These are phyloP conservation scores for Helarctos malayanus DNA, from an alignment of 2,797 vertebrate species.

Conservation along the genomic window DNA sequence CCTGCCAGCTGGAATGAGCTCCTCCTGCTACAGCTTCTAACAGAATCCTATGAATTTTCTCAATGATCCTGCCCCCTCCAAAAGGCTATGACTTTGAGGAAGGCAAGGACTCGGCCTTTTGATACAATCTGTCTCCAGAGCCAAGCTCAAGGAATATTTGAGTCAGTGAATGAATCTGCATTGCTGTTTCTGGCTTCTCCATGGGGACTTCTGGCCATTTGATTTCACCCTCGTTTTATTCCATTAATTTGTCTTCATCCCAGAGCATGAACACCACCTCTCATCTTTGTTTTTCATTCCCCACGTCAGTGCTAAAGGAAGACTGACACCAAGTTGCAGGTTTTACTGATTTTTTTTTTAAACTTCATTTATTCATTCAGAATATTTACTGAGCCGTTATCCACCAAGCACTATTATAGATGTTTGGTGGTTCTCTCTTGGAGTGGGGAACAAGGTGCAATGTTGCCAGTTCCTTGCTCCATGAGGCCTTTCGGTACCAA, in stretches of 20 bases:
- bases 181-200: neutral
- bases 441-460: neutral
- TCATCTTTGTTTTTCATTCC: neutral
- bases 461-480: neutral
- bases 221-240: neutral
- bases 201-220: neutral
- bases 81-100: constrained; percentile 5
- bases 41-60: constrained; percentile 30
- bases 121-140: neutral
- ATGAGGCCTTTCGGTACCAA: neutral
- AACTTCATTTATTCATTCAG: constrained; percentile 12
- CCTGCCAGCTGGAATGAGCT: constrained; percentile 7
- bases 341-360: neutral
- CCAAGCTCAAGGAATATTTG: neutral
- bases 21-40: neutral
- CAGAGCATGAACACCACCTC: neutral
- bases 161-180: neutral
- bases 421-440: neutral
- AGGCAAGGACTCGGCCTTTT: neutral
- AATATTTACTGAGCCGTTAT: neutral
- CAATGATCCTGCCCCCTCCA: neutral
- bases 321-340: neutral
- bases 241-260: neutral
- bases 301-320: neutral
- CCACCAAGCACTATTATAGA: neutral